Percentiles rank a stretch among this genome's conserved stretches.
Evolutionary conservation across 2,113 vertebrate species (phyloP).

Genomic region (Myrmophylax atrothorax): DNA sequence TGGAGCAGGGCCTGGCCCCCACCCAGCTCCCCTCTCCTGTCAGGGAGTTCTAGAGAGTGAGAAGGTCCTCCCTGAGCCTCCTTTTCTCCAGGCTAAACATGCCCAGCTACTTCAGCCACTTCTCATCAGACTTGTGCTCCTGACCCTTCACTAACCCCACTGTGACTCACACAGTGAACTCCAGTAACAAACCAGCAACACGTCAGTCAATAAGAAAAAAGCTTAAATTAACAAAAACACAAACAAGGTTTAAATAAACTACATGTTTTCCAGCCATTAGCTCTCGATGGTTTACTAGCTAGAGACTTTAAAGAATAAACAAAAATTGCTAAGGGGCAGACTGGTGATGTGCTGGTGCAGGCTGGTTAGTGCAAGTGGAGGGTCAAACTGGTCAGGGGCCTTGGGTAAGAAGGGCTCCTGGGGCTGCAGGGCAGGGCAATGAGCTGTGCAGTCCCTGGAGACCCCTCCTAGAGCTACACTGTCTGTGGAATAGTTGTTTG

Average conservation of each 20-base stretch:
- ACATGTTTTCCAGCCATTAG: neutral
- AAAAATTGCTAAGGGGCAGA: neutral
- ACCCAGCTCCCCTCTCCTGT: too few species aligned
- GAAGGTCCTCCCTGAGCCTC: too few species aligned
- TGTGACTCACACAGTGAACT: neutral
- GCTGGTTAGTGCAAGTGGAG: neutral
- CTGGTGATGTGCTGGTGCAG: too few species aligned
- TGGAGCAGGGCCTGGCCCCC: too few species aligned
- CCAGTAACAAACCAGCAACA: neutral
- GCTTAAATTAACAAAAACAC: too few species aligned
- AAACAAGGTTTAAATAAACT: neutral
- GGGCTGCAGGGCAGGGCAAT: neutral
- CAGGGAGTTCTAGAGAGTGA: too few species aligned
- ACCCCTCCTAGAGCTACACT: neutral
- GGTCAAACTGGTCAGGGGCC: too few species aligned
- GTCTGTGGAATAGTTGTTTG: neutral
- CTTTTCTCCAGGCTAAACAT: neutral
- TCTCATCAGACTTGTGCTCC: neutral
- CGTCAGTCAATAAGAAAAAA: neutral
- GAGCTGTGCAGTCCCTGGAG: neutral
- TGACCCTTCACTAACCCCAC: neutral
- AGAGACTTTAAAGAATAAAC: neutral
- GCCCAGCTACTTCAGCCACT: neutral
- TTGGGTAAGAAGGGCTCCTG: neutral
- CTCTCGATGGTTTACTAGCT: neutral